phyloP scores from a whole-genome alignment of 2,888 invertebrate species.

The Ectropis crepuscularia region DNA sequence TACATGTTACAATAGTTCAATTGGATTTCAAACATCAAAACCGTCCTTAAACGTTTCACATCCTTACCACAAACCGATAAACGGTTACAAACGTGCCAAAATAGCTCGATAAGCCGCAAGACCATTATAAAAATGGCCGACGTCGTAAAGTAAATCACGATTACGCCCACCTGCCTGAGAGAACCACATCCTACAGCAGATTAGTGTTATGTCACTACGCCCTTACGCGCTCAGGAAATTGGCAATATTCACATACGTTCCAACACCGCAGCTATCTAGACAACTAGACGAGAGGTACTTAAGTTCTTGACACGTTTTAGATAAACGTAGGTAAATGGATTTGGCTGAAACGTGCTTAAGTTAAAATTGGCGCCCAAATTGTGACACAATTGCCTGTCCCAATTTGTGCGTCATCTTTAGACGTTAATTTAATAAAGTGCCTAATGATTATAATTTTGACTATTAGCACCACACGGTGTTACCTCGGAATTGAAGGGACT shows the following conservation, averaged over 20 bases:
- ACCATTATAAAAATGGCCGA: slow-evolving; percentile 32
- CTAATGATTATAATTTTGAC: no score
- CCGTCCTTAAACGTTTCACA: slow-evolving; percentile 14
- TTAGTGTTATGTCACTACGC: slow-evolving; percentile 31
- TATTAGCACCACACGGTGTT: no score
- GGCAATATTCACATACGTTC: slow-evolving; percentile 36
- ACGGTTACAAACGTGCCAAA: slow-evolving; percentile 24
- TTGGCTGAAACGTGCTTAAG: not conserved
- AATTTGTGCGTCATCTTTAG: no score
- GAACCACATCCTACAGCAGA: slow-evolving; percentile 25
- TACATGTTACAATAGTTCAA: not conserved
- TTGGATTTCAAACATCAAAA: slow-evolving; percentile 9
- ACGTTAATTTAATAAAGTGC: no score
- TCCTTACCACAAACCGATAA: slow-evolving; percentile 27
- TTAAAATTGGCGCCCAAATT: slow-evolving; percentile 17
- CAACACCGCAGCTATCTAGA: slow-evolving; percentile 16
- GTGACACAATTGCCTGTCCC: not conserved
- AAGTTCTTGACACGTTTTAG: slow-evolving; percentile 10
- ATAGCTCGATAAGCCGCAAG: slow-evolving; percentile 27
- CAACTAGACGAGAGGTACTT: slow-evolving; percentile 14
- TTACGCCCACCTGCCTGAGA: slow-evolving; percentile 28
- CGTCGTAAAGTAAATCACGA: slow-evolving; percentile 34
- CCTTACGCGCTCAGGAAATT: slow-evolving; percentile 34
- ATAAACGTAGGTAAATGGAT: slow-evolving; percentile 11
- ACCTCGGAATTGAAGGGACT: no score